Evolutionary conservation across 37 sponge, comb jelly and placozoan genomes (phyloP).

Genomic region (Axinella damicornis): DNA sequence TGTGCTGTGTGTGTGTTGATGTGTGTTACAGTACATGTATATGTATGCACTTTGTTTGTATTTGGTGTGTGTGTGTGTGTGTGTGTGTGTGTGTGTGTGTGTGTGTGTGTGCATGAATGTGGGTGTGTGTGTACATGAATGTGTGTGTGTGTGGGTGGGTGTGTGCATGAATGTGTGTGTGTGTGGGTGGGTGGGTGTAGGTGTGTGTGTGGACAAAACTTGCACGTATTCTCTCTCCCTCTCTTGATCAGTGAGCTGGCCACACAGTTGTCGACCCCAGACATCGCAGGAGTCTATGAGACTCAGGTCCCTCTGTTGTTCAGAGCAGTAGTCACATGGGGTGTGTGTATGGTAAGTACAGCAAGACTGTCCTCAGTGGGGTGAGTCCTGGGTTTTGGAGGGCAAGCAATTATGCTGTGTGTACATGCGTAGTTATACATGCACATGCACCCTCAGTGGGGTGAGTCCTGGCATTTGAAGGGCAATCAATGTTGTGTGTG

Average conservation of each 20-base stretch:
- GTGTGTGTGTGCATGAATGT: not conserved
- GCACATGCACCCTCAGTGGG: no score
- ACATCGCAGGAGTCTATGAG: slow-evolving; percentile 98
- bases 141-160: not conserved
- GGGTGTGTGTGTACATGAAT: not conserved
- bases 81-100: not conserved
- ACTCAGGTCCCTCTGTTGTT: slow-evolving; percentile 93
- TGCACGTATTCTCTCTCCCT: not conserved
- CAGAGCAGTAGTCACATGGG: slow-evolving; percentile 76
- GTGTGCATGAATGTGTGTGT: not conserved
- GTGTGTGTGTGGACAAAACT: not conserved
- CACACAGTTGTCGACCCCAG: slow-evolving; percentile 94
- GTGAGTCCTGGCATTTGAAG: no score
- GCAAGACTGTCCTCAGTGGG: slow-evolving; percentile 58
- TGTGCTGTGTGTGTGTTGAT: no score
- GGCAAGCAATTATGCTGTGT: no score
- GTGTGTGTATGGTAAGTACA: slow-evolving; percentile 86
- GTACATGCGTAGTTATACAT: no score
- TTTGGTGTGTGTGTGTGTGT: not conserved
- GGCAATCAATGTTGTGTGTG: no score
- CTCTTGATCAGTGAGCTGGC: slow-evolving; percentile 72
- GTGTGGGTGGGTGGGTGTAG: not conserved
- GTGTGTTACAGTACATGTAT: no score
- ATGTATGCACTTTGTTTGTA: not conserved
- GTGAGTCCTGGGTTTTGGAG: no score